Conservation (phyloP, 1,140 invertebrate genomes). For the Drosophila aff. region DNA sequence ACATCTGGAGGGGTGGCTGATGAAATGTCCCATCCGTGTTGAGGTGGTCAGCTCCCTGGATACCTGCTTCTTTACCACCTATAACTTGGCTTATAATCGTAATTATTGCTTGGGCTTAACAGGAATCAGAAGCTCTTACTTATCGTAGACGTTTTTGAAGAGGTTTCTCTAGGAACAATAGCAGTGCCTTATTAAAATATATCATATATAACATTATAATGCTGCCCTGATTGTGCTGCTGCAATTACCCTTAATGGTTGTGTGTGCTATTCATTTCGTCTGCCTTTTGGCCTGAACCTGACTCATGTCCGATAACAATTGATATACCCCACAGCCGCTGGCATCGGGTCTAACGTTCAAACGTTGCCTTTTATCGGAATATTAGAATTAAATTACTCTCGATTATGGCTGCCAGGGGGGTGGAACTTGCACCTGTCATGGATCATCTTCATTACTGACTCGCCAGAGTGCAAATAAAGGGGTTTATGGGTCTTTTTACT, state of each 20-base stretch:
- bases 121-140: neutral
- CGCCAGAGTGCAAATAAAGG: neutral
- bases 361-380: neutral
- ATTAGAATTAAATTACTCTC: neutral
- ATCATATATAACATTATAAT: neutral
- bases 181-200: neutral
- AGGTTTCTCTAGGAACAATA: neutral
- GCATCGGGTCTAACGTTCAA: neutral
- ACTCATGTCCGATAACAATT: neutral
- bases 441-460: neutral
- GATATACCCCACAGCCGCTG: neutral
- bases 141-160: too few relatives aligned
- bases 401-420: too few relatives aligned
- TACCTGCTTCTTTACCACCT: neutral
- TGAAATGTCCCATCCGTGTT: constrained; percentile 1
- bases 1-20: neutral
- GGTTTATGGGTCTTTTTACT: constrained; percentile 21
- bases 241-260: neutral
- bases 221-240: neutral
- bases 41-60: neutral
- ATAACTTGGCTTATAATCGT: neutral
- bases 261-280: neutral
- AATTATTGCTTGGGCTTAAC: neutral
- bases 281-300: neutral
- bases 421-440: neutral